Evolutionary conservation across 2,888 invertebrate genomes (phyloP).

Genomic region (Mantis religiosa): DNA sequence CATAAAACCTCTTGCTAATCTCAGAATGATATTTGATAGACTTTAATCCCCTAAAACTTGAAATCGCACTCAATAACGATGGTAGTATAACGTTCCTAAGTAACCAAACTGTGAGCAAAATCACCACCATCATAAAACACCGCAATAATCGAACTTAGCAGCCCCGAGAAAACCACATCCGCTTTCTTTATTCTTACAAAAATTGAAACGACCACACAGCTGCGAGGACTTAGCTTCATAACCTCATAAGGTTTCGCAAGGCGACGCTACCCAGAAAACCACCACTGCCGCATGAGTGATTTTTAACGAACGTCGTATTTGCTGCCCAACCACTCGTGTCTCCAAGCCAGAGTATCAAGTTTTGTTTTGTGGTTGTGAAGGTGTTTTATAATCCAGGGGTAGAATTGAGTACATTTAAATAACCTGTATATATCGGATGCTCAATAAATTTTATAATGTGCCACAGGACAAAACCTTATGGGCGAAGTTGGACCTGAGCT

Average conservation of each 20-base stretch:
- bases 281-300: background rate
- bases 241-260: background rate
- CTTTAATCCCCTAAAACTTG: too few species aligned
- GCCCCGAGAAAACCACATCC: background rate
- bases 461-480: too few species aligned
- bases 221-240: background rate
- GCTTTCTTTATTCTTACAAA: background rate
- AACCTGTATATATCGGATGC: too few species aligned
- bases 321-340: background rate
- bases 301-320: background rate
- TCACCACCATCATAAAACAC: background rate
- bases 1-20: too few species aligned
- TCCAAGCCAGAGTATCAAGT: background rate
- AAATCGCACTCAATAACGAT: too few species aligned
- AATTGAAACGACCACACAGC: background rate
- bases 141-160: background rate
- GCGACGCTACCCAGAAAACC: background rate
- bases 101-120: too few species aligned
- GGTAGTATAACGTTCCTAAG: too few species aligned
- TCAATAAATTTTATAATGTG: too few species aligned
- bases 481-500: too few species aligned
- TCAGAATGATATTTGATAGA: too few species aligned
- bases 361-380: background rate
- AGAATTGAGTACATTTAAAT: too few species aligned
- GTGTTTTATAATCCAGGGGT: background rate